A percentile compares a stretch with the other conserved stretches of the same genome.
Evolutionary conservation across 2,888 invertebrate species (phyloP).

Genomic region (Sympetrum striolatum): DNA sequence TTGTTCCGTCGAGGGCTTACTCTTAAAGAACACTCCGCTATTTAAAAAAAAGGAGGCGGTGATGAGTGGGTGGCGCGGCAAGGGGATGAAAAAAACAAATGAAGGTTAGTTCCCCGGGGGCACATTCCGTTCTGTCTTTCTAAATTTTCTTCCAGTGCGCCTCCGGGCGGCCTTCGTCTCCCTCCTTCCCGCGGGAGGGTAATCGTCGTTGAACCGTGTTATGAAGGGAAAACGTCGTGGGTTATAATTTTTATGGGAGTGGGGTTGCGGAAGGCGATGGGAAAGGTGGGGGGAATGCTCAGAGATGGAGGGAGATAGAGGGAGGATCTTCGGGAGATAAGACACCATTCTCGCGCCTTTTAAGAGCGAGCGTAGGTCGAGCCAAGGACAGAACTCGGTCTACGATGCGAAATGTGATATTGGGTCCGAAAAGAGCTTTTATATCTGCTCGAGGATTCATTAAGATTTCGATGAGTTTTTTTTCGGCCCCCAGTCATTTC

Average conservation of each 20-base stretch:
- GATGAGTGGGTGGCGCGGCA: background rate
- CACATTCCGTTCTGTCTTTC: conserved; percentile 31
- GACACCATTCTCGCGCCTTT: background rate
- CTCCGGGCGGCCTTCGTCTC: background rate
- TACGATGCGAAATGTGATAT: background rate
- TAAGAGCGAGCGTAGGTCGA: background rate
- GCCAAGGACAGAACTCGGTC: background rate
- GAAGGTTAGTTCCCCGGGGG: conserved; percentile 23
- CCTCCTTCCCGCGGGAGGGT: background rate
- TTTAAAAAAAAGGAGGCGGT: conserved; percentile 14
- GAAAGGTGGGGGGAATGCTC: background rate
- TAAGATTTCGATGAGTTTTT: background rate
- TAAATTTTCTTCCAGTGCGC: conserved; percentile 14
- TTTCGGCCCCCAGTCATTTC: background rate
- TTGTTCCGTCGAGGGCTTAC: background rate
- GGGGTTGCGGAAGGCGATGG: background rate
- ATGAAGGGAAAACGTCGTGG: conserved; percentile 35
- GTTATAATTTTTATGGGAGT: conserved; percentile 36
- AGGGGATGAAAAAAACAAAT: conserved; percentile 24
- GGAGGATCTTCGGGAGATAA: background rate
- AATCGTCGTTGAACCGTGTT: conserved; percentile 41
- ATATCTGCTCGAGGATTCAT: background rate
- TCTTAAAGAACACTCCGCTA: conserved; percentile 10
- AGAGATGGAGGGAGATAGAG: background rate
- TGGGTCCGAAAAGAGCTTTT: background rate